phyloP scores from a whole-genome alignment of 2,797 vertebrate genomes.

The Lycodopsis pacificus region DNA sequence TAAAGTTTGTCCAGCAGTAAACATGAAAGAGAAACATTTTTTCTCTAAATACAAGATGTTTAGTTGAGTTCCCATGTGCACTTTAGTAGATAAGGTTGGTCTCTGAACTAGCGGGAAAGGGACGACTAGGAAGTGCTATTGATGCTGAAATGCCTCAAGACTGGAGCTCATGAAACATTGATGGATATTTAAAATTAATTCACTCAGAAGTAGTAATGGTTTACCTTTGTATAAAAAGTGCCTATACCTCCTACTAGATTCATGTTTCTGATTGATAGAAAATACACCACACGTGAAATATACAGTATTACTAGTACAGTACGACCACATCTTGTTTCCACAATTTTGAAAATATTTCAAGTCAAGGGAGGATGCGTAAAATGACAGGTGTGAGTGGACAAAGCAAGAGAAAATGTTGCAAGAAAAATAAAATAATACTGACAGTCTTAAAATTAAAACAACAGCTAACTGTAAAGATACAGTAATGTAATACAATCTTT shows the following conservation, averaged over 20 bases:
- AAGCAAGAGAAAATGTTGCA: neutral
- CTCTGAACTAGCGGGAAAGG: slow-evolving; percentile 42
- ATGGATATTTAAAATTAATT: slow-evolving; percentile 64
- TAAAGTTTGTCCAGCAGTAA: slow-evolving; percentile 20
- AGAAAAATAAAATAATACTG: neutral
- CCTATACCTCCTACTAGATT: slow-evolving; percentile 34
- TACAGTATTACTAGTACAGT: neutral
- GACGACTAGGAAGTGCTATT: slow-evolving; percentile 46
- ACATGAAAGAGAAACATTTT: slow-evolving; percentile 40
- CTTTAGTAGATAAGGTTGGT: slow-evolving; percentile 24
- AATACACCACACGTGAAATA: neutral
- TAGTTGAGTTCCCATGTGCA: slow-evolving; percentile 29
- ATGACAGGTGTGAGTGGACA: neutral
- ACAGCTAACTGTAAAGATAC: neutral
- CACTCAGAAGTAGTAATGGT: slow-evolving; percentile 69
- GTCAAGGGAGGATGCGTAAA: neutral
- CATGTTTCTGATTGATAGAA: slow-evolving; percentile 29
- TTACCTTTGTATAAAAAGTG: slow-evolving; percentile 57
- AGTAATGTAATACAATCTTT: slow-evolving; percentile 19
- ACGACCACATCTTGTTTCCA: neutral
- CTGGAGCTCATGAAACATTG: slow-evolving; percentile 61
- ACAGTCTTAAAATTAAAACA: neutral
- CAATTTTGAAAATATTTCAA: slow-evolving; percentile 12
- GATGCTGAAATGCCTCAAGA: slow-evolving; percentile 56
- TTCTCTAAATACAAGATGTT: slow-evolving; percentile 36